Evolutionary conservation across 2,797 vertebrate species (phyloP).

Genomic region (Karalla daura): DNA sequence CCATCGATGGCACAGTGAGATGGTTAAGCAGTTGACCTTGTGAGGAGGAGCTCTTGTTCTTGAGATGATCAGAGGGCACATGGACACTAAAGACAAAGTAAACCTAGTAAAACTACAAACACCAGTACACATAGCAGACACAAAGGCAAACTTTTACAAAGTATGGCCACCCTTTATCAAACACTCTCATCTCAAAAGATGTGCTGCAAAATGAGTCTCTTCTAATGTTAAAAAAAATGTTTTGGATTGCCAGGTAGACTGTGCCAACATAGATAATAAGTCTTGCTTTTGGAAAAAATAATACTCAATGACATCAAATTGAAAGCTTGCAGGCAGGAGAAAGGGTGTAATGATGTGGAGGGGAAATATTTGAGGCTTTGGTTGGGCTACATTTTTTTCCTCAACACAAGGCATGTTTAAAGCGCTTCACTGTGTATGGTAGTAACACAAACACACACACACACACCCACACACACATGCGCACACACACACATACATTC

Average conservation of each 20-base stretch:
- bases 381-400: slow-evolving; percentile 60
- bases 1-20: slow-evolving; percentile 83
- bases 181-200: slow-evolving; percentile 1
- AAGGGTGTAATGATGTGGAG: slow-evolving; percentile 26
- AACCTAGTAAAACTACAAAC: slow-evolving; percentile 24
- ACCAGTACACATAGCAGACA: background rate
- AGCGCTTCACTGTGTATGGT: slow-evolving; percentile 22
- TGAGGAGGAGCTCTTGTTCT: slow-evolving; percentile 84
- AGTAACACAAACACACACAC: slow-evolving; percentile 56
- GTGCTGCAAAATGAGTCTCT: background rate
- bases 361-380: slow-evolving; percentile 39
- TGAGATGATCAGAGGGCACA: slow-evolving; percentile 79
- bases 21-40: slow-evolving; percentile 90
- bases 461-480: slow-evolving; percentile 16
- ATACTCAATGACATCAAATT: slow-evolving; percentile 60
- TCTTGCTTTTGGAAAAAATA: slow-evolving; percentile 63
- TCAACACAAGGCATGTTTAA: slow-evolving; percentile 25
- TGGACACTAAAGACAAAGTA: slow-evolving; percentile 47
- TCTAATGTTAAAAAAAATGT: background rate
- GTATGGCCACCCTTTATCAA: background rate
- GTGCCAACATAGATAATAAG: slow-evolving; percentile 54
- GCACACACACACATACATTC: slow-evolving; percentile 55
- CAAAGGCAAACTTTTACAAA: background rate
- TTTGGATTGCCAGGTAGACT: background rate
- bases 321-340: slow-evolving; percentile 44